These are phyloP conservation scores for Drosophila busckii DNA, from an alignment of 1,140 invertebrate genomes.

Conservation along the genomic window DNA sequence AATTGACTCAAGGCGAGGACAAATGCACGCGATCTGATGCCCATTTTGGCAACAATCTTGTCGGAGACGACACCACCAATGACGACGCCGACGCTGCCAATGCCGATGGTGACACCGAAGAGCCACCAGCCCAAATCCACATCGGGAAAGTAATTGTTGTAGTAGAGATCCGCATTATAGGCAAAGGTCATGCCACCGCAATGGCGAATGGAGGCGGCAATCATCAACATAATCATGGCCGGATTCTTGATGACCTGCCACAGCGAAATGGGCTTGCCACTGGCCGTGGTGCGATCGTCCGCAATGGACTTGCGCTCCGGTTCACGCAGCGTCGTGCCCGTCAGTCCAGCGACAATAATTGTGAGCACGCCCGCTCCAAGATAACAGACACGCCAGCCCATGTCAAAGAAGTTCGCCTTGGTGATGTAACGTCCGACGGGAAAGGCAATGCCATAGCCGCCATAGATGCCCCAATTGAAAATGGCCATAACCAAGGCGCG, in stretches of 20 bases:
- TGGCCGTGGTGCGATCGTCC: constrained; percentile 79
- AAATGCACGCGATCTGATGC: constrained; percentile 89
- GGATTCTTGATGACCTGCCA: constrained; percentile 88
- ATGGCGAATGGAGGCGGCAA: constrained; percentile 94
- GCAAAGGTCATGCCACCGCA: constrained; percentile 94
- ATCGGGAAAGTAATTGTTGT: constrained; percentile 91
- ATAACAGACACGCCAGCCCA: constrained; percentile 94
- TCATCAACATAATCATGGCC: constrained; percentile 88
- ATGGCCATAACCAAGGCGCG: constrained; percentile 93
- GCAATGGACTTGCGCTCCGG: constrained; percentile 87
- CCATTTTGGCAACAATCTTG: constrained; percentile 92
- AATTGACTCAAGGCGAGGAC: constrained; percentile 91
- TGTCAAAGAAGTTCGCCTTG: constrained; percentile 85
- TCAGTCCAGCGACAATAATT: constrained; percentile 86
- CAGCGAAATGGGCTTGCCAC: constrained; percentile 81
- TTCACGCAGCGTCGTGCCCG: constrained; percentile 88
- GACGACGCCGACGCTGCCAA: constrained; percentile 92
- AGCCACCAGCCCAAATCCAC: constrained; percentile 93
- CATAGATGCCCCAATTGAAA: constrained; percentile 98
- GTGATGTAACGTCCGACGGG: constrained; percentile 94
- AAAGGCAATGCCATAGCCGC: constrained; percentile 95
- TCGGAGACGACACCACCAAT: constrained; percentile 93
- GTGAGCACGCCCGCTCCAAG: constrained; percentile 90
- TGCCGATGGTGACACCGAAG: constrained; percentile 90
- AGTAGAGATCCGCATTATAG: constrained; percentile 94